Evolutionary conservation across 2,888 invertebrate genomes (phyloP), one percentile per base, ranked within the genome.

Genomic region (Thelaira solivaga): DNA sequence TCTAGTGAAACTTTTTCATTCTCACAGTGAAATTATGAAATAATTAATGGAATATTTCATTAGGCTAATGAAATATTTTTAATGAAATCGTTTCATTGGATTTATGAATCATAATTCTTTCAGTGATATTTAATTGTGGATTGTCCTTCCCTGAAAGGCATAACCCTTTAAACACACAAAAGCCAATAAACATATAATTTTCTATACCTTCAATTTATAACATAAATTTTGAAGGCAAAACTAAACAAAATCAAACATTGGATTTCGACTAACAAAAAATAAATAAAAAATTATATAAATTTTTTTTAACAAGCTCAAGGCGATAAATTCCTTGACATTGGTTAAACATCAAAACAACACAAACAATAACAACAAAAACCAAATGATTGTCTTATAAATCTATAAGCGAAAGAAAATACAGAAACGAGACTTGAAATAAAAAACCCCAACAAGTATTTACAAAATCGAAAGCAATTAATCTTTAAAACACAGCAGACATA

Each of bases 301-400:
- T 55, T 53, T 69, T 34, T 41, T 45, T 59, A 43, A 61, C 49
- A 43, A 57, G 55, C 72, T 64, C 7, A 55, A 74, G 78, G 78
- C 78, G 74, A 78, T 74, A 78, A 78, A 78, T 78, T 71, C 74
- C 78, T 78, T 78, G 78, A 78, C 78, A 78, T 78, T 78, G 78
- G 69, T 69, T 59, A 64, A 77, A 68, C 76, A 72, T 55, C 67
- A 67, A 72, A 72, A 69, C 47, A 57, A 43, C 47, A 73, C 47
- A 41, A 67, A 41, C 18, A 67, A 74, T 61, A 64, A 67, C 64
- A 65, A 57, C 59, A 51, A 59, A 34, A 31, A 49, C 18, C 16
- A 22, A 24, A 71, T 20, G 24, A 55, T 55, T 55, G 62, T 64
- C 55, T 64, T 55, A 72, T 64, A 72, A 72, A 72, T 72, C 39